phyloP scores from a whole-genome alignment of 37 sponge, comb jelly and placozoan species.

The Theonella swinhoei region DNA sequence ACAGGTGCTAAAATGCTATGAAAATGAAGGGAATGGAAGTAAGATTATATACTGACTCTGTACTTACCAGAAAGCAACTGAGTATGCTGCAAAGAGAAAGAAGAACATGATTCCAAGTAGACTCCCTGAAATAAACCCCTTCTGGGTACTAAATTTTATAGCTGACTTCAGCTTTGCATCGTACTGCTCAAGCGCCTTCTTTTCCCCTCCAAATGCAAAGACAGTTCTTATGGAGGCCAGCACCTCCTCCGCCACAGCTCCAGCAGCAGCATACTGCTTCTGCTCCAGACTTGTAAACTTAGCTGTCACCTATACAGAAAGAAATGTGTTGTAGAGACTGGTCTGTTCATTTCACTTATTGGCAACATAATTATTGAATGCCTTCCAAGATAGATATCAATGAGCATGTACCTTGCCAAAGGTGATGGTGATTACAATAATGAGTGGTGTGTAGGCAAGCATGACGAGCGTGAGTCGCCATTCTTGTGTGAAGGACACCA shows the following conservation, averaged over 20 bases:
- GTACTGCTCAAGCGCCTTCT: constrained; percentile 43
- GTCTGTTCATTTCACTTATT: too few species aligned
- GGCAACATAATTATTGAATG: too few species aligned
- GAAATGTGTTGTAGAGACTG: too few species aligned
- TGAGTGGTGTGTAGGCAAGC: constrained; percentile 38
- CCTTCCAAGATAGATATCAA: too few species aligned
- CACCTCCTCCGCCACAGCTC: constrained; percentile 82
- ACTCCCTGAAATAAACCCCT: constrained; percentile 40
- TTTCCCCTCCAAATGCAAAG: constrained; percentile 73
- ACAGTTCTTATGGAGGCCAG: constrained; percentile 75
- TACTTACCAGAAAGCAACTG: constrained; percentile 55
- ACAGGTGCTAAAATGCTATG: not conserved
- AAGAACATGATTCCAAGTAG: constrained; percentile 36
- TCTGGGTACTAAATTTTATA: constrained; percentile 25
- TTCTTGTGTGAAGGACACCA: constrained; percentile 39
- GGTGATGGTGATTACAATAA: not conserved
- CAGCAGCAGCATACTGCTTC: constrained; percentile 73
- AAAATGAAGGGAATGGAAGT: not conserved
- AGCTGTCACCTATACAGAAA: constrained; percentile 19
- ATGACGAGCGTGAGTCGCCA: constrained; percentile 46
- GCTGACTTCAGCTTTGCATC: constrained; percentile 29
- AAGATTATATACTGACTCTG: too few species aligned
- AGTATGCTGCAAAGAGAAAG: constrained; percentile 47
- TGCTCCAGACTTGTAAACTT: constrained; percentile 55
- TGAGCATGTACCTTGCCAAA: not conserved